These are phyloP conservation scores for Dicrostonyx torquatus DNA, from an alignment of 2,797 vertebrate genomes.

Conservation along the genomic window DNA sequence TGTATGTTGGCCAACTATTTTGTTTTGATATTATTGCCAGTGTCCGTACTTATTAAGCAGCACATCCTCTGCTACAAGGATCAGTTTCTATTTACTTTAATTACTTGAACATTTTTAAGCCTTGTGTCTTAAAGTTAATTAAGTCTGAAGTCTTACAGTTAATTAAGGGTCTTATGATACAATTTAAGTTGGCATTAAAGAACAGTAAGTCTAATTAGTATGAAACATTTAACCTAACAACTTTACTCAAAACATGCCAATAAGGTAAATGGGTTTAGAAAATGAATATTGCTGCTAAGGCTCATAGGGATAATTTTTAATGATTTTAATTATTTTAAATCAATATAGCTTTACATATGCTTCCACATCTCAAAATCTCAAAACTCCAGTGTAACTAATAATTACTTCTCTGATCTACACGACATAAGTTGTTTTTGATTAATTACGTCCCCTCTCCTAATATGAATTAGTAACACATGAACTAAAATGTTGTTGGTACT, in stretches of 20 bases:
- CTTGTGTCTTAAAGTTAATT: slow-evolving; percentile 76
- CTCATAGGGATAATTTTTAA: slow-evolving; percentile 35
- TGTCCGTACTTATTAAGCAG: not conserved
- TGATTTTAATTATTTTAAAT: slow-evolving; percentile 51
- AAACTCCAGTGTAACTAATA: slow-evolving; percentile 22
- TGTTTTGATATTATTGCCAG: not conserved
- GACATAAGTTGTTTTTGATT: slow-evolving; percentile 48
- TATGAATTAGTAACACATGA: slow-evolving; percentile 33
- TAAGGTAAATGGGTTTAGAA: slow-evolving; percentile 35
- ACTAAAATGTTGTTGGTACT: slow-evolving; percentile 44
- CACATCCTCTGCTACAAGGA: not conserved
- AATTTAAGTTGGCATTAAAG: slow-evolving; percentile 70
- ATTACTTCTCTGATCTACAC: slow-evolving; percentile 15
- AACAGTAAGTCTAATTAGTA: slow-evolving; percentile 56
- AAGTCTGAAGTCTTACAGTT: slow-evolving; percentile 73
- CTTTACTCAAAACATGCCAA: slow-evolving; percentile 67
- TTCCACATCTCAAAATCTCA: slow-evolving; percentile 11
- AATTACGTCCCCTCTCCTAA: slow-evolving; percentile 1
- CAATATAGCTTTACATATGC: not conserved
- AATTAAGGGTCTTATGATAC: slow-evolving; percentile 70
- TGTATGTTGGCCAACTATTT: not conserved
- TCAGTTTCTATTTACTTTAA: slow-evolving; percentile 72
- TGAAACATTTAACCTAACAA: slow-evolving; percentile 55
- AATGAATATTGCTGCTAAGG: slow-evolving; percentile 32
- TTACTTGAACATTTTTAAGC: slow-evolving; percentile 63